Conservation (phyloP, 2,113 vertebrate species). For the Lucifuga dentata region DNA sequence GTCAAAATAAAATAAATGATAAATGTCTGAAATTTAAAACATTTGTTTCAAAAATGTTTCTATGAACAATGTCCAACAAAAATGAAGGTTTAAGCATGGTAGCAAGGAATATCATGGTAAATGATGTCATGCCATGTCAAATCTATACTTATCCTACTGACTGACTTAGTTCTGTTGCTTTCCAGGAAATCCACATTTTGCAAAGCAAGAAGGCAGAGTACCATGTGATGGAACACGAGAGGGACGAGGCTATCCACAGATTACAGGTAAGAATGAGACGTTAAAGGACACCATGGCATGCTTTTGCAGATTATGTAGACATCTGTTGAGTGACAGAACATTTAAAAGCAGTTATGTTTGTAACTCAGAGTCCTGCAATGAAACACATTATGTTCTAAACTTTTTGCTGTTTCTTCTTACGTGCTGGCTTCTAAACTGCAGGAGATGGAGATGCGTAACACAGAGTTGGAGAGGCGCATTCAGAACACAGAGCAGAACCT, state of each 20-base stretch:
- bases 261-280: constrained; percentile 84
- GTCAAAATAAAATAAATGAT: too few relatives aligned
- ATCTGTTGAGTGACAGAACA: neutral
- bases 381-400: too few relatives aligned
- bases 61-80: too few relatives aligned
- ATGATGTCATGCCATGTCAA: too few relatives aligned
- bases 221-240: constrained; percentile 85
- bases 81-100: too few relatives aligned
- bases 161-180: constrained; percentile 6
- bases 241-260: constrained; percentile 89
- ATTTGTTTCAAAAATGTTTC: too few relatives aligned
- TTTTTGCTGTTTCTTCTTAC: too few relatives aligned
- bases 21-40: too few relatives aligned
- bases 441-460: constrained; percentile 90
- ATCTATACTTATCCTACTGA: neutral
- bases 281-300: neutral
- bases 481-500: constrained; percentile 87
- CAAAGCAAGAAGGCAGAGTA: constrained; percentile 87
- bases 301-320: neutral
- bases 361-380: too few relatives aligned
- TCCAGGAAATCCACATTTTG: constrained; percentile 92
- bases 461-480: constrained; percentile 89
- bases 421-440: too few relatives aligned
- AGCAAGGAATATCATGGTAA: too few relatives aligned
- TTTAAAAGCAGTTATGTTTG: too few relatives aligned